A percentile compares a stretch with the other conserved stretches of the same genome.
These are phyloP conservation scores for Pantherophis guttatus DNA, from an alignment of 2,113 vertebrate species.

Conservation along the genomic window DNA sequence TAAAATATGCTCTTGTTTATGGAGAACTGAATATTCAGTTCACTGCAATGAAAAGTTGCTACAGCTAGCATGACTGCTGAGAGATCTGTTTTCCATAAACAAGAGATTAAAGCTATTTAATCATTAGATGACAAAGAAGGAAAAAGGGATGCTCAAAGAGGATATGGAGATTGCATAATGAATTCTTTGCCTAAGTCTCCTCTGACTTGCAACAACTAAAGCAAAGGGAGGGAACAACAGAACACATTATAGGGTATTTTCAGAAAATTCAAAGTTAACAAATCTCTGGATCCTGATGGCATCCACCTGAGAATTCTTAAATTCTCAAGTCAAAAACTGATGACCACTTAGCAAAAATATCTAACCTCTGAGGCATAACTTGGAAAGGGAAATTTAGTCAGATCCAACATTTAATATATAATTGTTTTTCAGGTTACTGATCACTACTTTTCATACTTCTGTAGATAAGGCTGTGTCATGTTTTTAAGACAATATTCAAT, in stretches of 20 bases:
- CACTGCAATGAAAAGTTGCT: neutral
- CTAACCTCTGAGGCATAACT: neutral
- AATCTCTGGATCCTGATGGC: neutral
- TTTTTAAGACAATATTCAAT: conserved; percentile 40
- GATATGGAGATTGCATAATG: neutral
- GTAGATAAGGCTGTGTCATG: conserved; percentile 24
- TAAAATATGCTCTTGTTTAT: neutral
- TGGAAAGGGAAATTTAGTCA: neutral
- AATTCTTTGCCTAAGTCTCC: neutral
- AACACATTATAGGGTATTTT: neutral
- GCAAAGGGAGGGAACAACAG: neutral
- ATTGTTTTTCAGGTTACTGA: neutral
- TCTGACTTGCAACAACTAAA: neutral
- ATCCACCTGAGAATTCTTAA: neutral
- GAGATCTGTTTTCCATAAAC: neutral
- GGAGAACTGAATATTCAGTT: neutral
- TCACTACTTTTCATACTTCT: conserved; percentile 31
- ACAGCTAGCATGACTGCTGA: neutral
- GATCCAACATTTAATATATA: neutral
- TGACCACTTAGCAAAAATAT: neutral
- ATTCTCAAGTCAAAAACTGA: neutral
- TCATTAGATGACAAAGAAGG: neutral
- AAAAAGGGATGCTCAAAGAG: neutral
- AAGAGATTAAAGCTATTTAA: neutral
- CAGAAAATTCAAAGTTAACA: neutral